Conservation (phyloP, 2,797 vertebrate genomes). For the Darevskia nairensis region DNA sequence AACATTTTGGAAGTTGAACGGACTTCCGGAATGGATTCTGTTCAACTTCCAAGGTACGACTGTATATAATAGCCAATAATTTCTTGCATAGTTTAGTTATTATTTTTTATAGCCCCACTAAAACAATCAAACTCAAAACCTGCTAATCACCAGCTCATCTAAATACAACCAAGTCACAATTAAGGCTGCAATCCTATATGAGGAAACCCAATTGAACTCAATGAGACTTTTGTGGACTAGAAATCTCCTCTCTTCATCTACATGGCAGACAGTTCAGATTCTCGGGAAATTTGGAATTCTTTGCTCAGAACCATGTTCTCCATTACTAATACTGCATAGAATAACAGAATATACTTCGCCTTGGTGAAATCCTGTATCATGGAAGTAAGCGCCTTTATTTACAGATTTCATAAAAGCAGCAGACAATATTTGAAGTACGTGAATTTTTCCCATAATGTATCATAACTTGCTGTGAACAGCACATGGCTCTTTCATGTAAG, state of each 20-base stretch:
- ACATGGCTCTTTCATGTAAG: constrained; percentile 59
- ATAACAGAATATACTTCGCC: not conserved
- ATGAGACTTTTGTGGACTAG: not conserved
- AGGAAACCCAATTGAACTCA: too few species aligned
- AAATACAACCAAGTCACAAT: not conserved
- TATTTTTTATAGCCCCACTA: not conserved
- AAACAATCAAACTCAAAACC: not conserved
- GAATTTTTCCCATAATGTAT: constrained; percentile 28
- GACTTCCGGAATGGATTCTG: too few species aligned
- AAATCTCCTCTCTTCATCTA: not conserved
- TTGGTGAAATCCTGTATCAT: not conserved
- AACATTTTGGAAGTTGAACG: too few species aligned
- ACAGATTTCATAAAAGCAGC: not conserved
- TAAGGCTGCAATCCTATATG: not conserved
- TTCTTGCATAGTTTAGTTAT: too few species aligned
- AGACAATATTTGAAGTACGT: constrained; percentile 9
- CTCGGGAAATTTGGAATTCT: not conserved
- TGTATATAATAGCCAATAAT: too few species aligned
- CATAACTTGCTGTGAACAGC: constrained; percentile 53
- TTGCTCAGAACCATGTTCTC: not conserved
- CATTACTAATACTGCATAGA: not conserved
- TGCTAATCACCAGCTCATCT: not conserved
- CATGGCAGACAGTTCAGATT: not conserved
- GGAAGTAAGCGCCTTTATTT: not conserved
- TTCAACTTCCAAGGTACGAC: too few species aligned